Base-by-base conservation (phyloP, 2,797 vertebrate species). In the Malacoctenus gilli region DNA sequence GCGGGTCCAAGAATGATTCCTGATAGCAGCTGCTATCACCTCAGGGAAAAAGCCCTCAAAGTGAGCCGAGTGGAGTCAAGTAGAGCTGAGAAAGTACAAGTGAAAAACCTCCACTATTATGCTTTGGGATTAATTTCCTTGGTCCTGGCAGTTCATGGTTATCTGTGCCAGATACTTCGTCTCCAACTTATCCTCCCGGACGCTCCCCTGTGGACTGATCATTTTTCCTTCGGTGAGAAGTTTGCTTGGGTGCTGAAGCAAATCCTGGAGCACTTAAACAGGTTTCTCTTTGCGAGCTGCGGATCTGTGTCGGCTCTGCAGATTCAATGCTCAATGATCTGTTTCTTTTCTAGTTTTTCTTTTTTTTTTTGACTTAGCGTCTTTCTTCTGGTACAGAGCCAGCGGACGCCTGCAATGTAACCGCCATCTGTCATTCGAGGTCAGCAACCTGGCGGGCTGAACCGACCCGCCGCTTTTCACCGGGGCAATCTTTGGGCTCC, bases 301-400 rank as follows among this genome's bases (percentile, higher is more conserved):
- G n/a, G 50, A 30, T 56, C 49, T 47, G 5, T 18, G 3, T 28
- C 44, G n/a, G 5, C 28, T 71, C 8, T 32, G 6, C 23, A 41
- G 22, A 30, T 3, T 21, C 34, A 25, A 10, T 10, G 12, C 28
- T 51, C 11, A 5, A 21, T 4, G 1, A 43, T 48, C 31, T 35
- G 15, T 60, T 66, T 35, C 59, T 40, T 10, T 20, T 9, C 5
- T 4, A 18, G 18, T 7, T 14, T 11, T 38, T 42, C 52, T 19
- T 49, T 15, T 10, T n/a, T n/a, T n/a, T n/a, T n/a, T n/a, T n/a
- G n/a, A n/a, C n/a, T n/a, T n/a, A n/a, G n/a, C n/a, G n/a, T n/a
- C n/a, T n/a, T n/a, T n/a, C n/a, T n/a, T n/a, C n/a, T n/a, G n/a
- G 2, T n/a, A 9, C 25, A 21, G 38, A 40, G 38, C 9, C n/a